Percentiles rank a stretch among this genome's conserved stretches.
Evolutionary conservation across 2,888 invertebrate species (phyloP).

Genomic region (Nebria salina): DNA sequence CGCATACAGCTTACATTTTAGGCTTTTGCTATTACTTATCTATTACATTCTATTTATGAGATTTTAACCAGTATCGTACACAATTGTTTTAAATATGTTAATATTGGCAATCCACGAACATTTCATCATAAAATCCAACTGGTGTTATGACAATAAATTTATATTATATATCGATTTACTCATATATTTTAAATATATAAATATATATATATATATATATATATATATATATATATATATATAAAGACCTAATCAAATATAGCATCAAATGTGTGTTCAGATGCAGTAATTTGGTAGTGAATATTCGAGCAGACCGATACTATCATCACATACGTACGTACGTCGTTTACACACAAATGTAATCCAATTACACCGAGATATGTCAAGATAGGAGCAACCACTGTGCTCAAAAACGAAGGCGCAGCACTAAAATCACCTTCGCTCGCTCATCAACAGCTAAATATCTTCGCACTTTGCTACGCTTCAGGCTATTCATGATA

Average conservation of each 20-base stretch:
- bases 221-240: no score
- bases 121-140: no score
- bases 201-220: no score
- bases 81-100: no score
- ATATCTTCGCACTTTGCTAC: neutral
- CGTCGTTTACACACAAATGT: neutral
- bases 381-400: neutral
- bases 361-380: neutral
- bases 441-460: neutral
- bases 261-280: neutral
- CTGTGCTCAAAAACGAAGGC: neutral
- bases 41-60: no score
- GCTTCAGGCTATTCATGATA: neutral
- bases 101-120: no score
- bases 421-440: neutral
- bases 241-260: neutral
- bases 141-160: no score
- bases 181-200: no score
- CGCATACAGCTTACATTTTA: no score
- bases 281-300: neutral
- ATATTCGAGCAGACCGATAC: neutral
- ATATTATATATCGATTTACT: no score
- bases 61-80: no score
- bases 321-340: neutral
- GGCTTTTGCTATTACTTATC: no score